These are phyloP conservation scores for Vidua macroura DNA, from an alignment of 2,113 vertebrate genomes.

Conservation along the genomic window DNA sequence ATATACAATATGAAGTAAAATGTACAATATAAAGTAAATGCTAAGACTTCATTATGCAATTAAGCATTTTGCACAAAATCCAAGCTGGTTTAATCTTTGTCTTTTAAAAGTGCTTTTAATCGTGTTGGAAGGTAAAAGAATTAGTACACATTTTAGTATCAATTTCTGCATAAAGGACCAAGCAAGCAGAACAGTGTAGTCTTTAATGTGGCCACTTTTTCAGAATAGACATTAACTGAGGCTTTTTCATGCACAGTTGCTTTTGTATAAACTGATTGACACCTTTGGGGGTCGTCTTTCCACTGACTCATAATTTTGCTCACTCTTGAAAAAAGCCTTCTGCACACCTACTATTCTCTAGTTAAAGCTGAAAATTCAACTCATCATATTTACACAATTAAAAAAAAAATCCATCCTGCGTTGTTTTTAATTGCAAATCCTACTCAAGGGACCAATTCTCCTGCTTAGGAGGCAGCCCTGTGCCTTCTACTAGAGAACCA, in stretches of 20 bases:
- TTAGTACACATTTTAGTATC: neutral
- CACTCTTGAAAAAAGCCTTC: constrained; percentile 74
- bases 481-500: constrained; percentile 83
- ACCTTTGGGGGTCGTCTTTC: constrained; percentile 81
- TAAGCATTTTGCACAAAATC: neutral
- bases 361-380: constrained; percentile 81
- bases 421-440: constrained; percentile 97
- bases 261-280: constrained; percentile 92
- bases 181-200: neutral
- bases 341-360: constrained; percentile 75
- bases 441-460: constrained; percentile 82
- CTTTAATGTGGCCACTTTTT: neutral
- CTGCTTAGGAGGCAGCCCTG: constrained; percentile 83
- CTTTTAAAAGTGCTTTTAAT: neutral
- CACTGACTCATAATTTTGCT: constrained; percentile 84
- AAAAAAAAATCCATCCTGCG: constrained; percentile 86
- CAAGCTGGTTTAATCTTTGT: neutral
- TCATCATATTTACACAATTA: constrained; percentile 91
- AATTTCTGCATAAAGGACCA: neutral
- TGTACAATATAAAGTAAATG: neutral
- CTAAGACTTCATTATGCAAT: neutral
- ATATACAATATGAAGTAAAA: neutral
- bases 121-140: neutral
- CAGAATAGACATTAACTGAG: constrained; percentile 64
- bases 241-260: constrained; percentile 91